Conservation (phyloP, 2,113 vertebrate species). For the Eulemur rufifrons region DNA sequence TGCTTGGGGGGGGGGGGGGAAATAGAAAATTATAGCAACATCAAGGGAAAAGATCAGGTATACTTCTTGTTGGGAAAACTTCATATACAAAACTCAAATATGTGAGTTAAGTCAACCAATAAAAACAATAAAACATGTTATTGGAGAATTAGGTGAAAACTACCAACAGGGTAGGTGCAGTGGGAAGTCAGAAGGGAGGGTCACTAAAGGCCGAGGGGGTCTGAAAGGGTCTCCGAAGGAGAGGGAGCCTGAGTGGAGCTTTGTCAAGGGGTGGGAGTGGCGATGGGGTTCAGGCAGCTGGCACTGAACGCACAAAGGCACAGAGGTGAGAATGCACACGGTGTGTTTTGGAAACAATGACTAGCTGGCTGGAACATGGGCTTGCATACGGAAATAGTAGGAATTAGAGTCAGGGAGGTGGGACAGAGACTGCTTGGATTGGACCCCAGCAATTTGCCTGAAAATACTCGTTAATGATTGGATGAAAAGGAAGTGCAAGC, state of each 20-base stretch:
- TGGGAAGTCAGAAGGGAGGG: accelerated
- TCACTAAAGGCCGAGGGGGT: neutral
- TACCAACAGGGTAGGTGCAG: neutral
- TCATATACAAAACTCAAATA: neutral
- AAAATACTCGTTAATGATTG: constrained; percentile 53
- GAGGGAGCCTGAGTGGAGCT: too few relatives aligned
- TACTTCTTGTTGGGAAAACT: neutral
- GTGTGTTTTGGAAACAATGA: constrained; percentile 66
- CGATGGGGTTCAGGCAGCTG: neutral
- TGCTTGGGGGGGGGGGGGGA: neutral
- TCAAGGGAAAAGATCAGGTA: neutral
- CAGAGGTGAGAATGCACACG: neutral
- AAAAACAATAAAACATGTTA: neutral
- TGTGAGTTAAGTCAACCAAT: neutral
- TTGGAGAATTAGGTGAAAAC: neutral
- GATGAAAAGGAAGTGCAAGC: constrained; percentile 20
- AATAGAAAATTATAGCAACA: neutral
- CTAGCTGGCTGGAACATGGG: constrained; percentile 17
- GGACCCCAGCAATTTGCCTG: neutral
- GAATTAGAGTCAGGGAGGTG: neutral
- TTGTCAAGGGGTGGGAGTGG: neutral
- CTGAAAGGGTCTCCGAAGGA: neutral
- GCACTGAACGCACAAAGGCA: neutral
- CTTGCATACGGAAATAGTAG: constrained; percentile 7
- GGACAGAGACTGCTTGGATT: neutral